Evolutionary conservation across 2,113 vertebrate species (phyloP).

Genomic region (Melanocharis versteri): DNA sequence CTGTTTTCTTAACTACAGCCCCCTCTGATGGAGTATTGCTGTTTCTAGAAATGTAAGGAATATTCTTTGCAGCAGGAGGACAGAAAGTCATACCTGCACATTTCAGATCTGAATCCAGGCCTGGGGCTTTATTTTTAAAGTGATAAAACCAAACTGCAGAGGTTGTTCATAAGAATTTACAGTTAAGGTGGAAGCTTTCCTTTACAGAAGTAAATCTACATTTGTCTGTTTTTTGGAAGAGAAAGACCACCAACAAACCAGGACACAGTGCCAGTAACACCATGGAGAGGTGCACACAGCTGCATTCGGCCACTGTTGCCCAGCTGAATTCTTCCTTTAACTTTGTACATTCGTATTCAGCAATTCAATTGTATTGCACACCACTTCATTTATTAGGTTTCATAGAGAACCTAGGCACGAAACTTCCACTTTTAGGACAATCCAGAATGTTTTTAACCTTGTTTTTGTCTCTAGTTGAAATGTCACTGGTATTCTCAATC

Average conservation of each 20-base stretch:
- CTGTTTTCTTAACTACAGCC: neutral
- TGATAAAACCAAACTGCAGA: neutral
- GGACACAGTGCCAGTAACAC: neutral
- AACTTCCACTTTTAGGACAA: conserved; percentile 8
- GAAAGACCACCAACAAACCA: neutral
- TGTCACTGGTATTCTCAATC: conserved; percentile 23
- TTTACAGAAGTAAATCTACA: neutral
- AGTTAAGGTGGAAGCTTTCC: neutral
- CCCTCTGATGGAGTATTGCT: neutral
- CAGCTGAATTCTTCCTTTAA: neutral
- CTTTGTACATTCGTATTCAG: neutral
- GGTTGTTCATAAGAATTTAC: neutral
- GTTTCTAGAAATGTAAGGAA: neutral
- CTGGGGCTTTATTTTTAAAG: neutral
- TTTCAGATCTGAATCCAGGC: neutral
- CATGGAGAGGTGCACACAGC: accelerated
- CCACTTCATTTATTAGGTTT: neutral
- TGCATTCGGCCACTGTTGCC: neutral
- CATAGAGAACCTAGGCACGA: neutral
- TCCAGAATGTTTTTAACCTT: neutral
- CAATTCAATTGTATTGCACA: neutral
- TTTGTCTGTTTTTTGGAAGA: neutral
- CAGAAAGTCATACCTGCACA: neutral
- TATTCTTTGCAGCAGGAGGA: neutral
- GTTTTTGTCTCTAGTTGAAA: conserved; percentile 38